Percentiles rank a stretch among this genome's conserved stretches.
Evolutionary conservation across 2,113 vertebrate species (phyloP).

Genomic region (Onychostruthus taczanowskii): DNA sequence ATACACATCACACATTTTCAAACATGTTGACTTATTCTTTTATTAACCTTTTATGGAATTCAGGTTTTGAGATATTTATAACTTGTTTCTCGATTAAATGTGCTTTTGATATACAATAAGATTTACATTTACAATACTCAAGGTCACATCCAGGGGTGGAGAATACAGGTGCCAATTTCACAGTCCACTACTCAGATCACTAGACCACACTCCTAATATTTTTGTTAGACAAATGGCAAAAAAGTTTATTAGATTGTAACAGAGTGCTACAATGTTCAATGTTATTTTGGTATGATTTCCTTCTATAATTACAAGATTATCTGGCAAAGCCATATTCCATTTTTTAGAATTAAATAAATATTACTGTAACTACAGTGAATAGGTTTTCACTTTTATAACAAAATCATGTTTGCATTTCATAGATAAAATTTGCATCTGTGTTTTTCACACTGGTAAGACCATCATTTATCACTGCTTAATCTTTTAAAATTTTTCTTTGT

Average conservation of each 20-base stretch:
- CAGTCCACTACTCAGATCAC: not conserved
- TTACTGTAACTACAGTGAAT: not conserved
- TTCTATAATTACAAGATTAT: not conserved
- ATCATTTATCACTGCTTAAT: not conserved
- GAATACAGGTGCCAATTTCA: not conserved
- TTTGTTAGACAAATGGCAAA: slow-evolving; percentile 22
- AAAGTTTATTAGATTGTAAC: not conserved
- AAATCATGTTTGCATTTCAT: not conserved
- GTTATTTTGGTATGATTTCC: slow-evolving; percentile 4
- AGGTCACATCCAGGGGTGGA: not conserved
- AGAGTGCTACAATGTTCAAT: not conserved
- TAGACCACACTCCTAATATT: not conserved
- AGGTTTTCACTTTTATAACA: not conserved
- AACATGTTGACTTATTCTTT: not conserved
- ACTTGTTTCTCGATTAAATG: not conserved
- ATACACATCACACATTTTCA: not conserved
- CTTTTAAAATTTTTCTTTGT: not conserved
- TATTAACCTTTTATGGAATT: not conserved
- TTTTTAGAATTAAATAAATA: not conserved
- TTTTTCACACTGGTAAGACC: not conserved
- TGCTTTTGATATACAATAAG: not conserved
- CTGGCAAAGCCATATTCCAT: not conserved
- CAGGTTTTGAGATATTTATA: not conserved
- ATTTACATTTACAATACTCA: not conserved
- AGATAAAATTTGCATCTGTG: not conserved